These are phyloP conservation scores for Chalcosyrphus nemorum DNA, from an alignment of 2,888 invertebrate species.

Conservation along the genomic window DNA sequence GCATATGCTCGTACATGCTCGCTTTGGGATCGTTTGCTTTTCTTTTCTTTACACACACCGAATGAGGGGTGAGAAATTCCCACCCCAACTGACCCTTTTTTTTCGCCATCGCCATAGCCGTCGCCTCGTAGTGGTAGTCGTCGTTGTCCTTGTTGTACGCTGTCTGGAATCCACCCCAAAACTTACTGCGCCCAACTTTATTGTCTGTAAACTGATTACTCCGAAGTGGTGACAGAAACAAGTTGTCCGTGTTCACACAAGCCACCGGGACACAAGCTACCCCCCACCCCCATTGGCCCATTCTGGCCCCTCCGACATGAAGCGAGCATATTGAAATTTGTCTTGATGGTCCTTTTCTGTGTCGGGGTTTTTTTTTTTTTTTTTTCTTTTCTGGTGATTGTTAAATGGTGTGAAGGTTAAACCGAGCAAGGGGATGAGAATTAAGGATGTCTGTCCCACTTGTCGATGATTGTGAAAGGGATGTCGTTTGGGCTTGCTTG, in stretches of 20 bases:
- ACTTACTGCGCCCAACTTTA: slow-evolving; percentile 65
- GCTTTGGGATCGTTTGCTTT: slow-evolving; percentile 6
- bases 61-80: slow-evolving; percentile 27
- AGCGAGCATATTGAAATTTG: slow-evolving; percentile 70
- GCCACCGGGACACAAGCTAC: slow-evolving; percentile 54
- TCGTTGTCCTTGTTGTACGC: slow-evolving; percentile 16
- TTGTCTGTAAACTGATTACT: slow-evolving; percentile 72
- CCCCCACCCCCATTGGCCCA: slow-evolving; percentile 50
- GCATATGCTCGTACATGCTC: slow-evolving; percentile 22
- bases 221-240: slow-evolving; percentile 64
- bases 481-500: slow-evolving; percentile 64
- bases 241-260: slow-evolving; percentile 69
- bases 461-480: slow-evolving; percentile 68
- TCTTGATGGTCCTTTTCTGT: slow-evolving; percentile 65
- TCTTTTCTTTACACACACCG: slow-evolving; percentile 18
- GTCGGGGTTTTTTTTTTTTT: slow-evolving; percentile 46
- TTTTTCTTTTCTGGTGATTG: slow-evolving; percentile 35
- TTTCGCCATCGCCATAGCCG: slow-evolving; percentile 13
- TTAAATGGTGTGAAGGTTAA: slow-evolving; percentile 72
- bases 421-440: slow-evolving; percentile 50
- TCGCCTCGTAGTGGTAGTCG: background rate
- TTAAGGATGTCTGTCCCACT: slow-evolving; percentile 71
- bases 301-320: slow-evolving; percentile 53
- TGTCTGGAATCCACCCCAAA: slow-evolving; percentile 60
- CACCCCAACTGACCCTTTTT: slow-evolving; percentile 59